Evolutionary conservation across 2,888 invertebrate genomes (phyloP).

Genomic region (Tuta absoluta): DNA sequence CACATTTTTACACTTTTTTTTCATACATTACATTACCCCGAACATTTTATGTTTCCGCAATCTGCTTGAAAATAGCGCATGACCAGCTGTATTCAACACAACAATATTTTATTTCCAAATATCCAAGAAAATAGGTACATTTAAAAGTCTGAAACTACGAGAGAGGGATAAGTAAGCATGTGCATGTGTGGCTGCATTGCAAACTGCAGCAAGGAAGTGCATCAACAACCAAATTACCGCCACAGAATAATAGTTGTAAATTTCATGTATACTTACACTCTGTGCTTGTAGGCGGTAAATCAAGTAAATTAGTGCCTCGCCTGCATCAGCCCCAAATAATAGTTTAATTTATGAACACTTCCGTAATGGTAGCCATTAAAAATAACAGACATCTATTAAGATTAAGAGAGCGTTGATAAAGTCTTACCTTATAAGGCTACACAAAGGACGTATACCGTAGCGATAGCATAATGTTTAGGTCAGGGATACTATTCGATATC

Average conservation of each 20-base stretch:
- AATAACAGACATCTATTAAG: too few species aligned
- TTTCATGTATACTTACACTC: constrained; percentile 9
- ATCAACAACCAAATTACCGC: constrained; percentile 10
- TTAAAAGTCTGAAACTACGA: too few species aligned
- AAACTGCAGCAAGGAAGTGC: constrained; percentile 3
- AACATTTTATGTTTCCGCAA: not conserved
- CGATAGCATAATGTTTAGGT: too few species aligned
- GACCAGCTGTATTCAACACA: not conserved
- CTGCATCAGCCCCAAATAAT: not conserved
- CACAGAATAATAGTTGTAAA: not conserved
- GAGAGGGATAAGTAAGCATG: too few species aligned
- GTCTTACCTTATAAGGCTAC: too few species aligned
- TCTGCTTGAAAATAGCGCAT: not conserved
- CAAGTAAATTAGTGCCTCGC: constrained; percentile 3
- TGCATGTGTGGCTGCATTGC: not conserved
- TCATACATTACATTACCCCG: not conserved
- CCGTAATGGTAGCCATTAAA: too few species aligned
- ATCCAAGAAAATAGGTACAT: not conserved
- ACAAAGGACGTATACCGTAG: too few species aligned
- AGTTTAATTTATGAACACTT: not conserved
- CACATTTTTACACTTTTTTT: not conserved
- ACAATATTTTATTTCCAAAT: not conserved
- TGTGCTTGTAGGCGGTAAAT: constrained; percentile 2
- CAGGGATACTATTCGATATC: too few species aligned
- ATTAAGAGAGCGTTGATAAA: too few species aligned